These are phyloP conservation scores for Atractosteus spatula DNA, from an alignment of 2,113 vertebrate species.

Conservation along the genomic window DNA sequence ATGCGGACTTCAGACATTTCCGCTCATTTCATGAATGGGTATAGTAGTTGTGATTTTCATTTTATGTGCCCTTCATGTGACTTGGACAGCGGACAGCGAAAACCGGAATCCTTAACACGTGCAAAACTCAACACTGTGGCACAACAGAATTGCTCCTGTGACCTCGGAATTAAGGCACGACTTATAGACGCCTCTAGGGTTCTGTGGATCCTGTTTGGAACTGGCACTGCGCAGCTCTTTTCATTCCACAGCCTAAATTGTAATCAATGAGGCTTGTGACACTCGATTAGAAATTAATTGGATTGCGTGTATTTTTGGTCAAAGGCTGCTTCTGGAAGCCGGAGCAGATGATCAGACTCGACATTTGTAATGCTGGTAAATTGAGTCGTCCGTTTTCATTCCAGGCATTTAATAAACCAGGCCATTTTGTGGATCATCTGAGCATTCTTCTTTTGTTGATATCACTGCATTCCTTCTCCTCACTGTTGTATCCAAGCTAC, in stretches of 20 bases:
- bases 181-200: conserved; percentile 38
- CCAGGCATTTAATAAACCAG: neutral
- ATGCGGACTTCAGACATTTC: too few relatives aligned
- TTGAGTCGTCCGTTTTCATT: conserved; percentile 28
- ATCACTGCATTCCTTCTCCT: too few relatives aligned
- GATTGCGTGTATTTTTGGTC: conserved; percentile 53
- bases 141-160: conserved; percentile 38
- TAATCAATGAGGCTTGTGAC: conserved; percentile 67
- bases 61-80: too few relatives aligned
- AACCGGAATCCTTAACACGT: too few relatives aligned
- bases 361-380: conserved; percentile 47
- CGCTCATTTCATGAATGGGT: too few relatives aligned
- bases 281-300: conserved; percentile 61
- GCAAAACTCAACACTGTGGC: neutral
- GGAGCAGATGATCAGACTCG: conserved; percentile 48
- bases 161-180: conserved; percentile 34
- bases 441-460: too few relatives aligned
- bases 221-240: conserved; percentile 38
- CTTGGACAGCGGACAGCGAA: too few relatives aligned
- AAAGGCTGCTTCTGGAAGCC: conserved; percentile 40
- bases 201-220: conserved; percentile 46
- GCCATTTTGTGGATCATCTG: too few relatives aligned
- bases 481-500: too few relatives aligned
- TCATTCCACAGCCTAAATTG: conserved; percentile 48
- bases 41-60: too few relatives aligned